These are phyloP conservation scores for Ceratosolen solmsi DNA, from an alignment of 1,140 invertebrate species.

Conservation along the genomic window DNA sequence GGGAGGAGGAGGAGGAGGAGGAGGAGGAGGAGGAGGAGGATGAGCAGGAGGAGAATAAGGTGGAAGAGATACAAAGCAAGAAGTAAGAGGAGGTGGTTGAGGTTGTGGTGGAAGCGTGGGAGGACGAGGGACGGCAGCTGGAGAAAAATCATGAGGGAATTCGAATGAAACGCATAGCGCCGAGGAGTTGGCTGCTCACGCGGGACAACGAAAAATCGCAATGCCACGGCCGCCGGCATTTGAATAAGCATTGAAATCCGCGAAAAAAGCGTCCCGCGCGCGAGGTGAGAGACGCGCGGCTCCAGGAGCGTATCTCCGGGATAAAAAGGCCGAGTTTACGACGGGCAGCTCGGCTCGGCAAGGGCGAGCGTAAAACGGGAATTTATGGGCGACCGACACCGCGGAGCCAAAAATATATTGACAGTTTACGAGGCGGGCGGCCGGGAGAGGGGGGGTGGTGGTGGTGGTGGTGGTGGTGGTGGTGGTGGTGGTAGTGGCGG, in stretches of 20 bases:
- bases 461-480: not conserved
- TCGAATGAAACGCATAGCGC: no score
- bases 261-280: not conserved
- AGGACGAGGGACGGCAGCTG: no score
- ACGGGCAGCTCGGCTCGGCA: not conserved
- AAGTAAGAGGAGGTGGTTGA: no score
- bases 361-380: slow-evolving; percentile 44
- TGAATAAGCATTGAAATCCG: slow-evolving; percentile 13
- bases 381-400: slow-evolving; percentile 44
- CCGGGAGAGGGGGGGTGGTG: not conserved
- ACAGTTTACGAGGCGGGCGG: slow-evolving; percentile 38
- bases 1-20: not conserved
- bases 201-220: slow-evolving; percentile 2
- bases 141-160: no score
- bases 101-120: not conserved
- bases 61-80: not conserved
- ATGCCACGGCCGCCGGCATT: not conserved
- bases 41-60: not conserved
- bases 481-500: not conserved
- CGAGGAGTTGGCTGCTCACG: not conserved
- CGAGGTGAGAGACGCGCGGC: not conserved
- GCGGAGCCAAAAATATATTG: slow-evolving; percentile 47
- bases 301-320: not conserved
- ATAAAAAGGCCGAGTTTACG: slow-evolving; percentile 40
- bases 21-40: not conserved